Base-by-base conservation (phyloP, 2,113 vertebrate genomes). In the Oryzias melastigma region DNA sequence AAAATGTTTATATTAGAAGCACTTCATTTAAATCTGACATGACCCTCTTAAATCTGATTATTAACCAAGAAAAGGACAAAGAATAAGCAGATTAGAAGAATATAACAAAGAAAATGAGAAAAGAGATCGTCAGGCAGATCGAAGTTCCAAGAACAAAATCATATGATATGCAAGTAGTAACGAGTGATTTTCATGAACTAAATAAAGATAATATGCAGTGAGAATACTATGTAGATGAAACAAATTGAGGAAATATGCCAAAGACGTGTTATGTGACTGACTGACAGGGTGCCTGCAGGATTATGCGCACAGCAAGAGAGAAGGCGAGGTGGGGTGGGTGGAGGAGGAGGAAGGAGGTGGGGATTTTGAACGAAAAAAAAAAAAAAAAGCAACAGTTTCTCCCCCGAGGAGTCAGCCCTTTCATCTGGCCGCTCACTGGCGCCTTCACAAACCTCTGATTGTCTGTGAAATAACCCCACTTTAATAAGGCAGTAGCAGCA, bases 401-500 rank as follows among this genome's bases (percentile, higher is more conserved):
- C 85, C 91, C 91, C 90, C 65, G 89, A 92, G 90, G 91, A 91
- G 90, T 83, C 62, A 50, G 66, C 43, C 69, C 86, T 91, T 92
- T 92, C 85, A 91, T 91, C 86, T 90, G 71, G 81, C 91, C 89
- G 89, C 90, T 90, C 79, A 83, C 89, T 91, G 91, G 91, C 90
- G 91, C 90, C 91, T 89, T 84, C 84, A 83, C 90, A 91, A 89
- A 84, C 88, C 89, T 90, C 90, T 82, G 88, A 91, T 91, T 91
- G 90, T 92, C 91, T 92, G 89, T 91, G 87, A 91, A 91, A 90
- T 89, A 88, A 88, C 83, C 86, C 86, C 83, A 82, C 87, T 89
- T 90, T 87, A 91, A 90, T 88, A 90, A 88, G 86, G 73, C 77
- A 67, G 78, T 80, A 65, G 71, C 18, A 54, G 82, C 84, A 72